phyloP scores from a whole-genome alignment of 1,140 invertebrate species.

The Pseudomyrmex cubaensis region DNA sequence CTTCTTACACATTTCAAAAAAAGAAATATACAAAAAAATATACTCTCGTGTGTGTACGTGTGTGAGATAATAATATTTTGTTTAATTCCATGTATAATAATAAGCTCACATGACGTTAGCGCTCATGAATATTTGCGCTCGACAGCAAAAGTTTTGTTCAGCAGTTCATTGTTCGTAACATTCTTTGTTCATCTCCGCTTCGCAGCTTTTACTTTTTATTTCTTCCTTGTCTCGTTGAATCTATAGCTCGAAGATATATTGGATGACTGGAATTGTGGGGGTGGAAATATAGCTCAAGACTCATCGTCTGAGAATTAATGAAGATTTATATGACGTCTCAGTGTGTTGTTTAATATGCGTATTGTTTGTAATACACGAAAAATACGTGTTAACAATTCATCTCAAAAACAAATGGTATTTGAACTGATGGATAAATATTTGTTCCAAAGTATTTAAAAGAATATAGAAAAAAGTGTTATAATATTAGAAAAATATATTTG shows the following conservation, averaged over 20 bases:
- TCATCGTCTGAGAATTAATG: slow-evolving; percentile 64
- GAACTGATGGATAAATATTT: background rate
- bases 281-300: slow-evolving; percentile 15
- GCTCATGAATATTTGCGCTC: background rate
- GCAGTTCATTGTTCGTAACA: slow-evolving; percentile 38
- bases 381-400: background rate
- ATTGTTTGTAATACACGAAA: background rate
- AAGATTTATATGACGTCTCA: slow-evolving; percentile 57
- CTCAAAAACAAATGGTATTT: background rate
- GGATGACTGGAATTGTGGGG: slow-evolving; percentile 9
- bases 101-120: background rate
- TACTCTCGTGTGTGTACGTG: background rate
- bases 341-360: background rate
- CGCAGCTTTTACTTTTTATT: background rate
- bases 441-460: too few relatives aligned
- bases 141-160: slow-evolving; percentile 16
- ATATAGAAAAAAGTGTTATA: too few relatives aligned
- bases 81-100: slow-evolving; percentile 4
- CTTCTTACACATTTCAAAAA: background rate
- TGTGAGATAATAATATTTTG: background rate
- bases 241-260: slow-evolving; percentile 1
- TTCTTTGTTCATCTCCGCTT: slow-evolving; percentile 25
- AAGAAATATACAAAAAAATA: background rate
- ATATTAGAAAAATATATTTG: too few relatives aligned
- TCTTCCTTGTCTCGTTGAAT: slow-evolving; percentile 38